Evolutionary conservation across 1,140 invertebrate genomes (phyloP).

Genomic region (Cydia strobilella): DNA sequence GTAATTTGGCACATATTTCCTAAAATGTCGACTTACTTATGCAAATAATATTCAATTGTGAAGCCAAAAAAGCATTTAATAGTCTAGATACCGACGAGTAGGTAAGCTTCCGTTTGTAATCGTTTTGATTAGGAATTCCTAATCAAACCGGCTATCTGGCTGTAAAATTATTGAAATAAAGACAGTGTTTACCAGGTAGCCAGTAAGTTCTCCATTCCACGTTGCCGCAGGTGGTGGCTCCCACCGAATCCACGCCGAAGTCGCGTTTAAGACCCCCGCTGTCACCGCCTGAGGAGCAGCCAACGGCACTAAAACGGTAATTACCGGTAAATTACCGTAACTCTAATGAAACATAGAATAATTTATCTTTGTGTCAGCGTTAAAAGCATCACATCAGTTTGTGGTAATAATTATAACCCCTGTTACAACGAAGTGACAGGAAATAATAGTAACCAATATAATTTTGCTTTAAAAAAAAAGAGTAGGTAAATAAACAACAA

Average conservation of each 20-base stretch:
- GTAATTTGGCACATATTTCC: no score
- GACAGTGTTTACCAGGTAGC: conserved; percentile 82
- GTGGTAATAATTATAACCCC: background rate
- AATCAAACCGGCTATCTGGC: background rate
- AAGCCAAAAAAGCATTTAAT: background rate
- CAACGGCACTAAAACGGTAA: conserved; percentile 67
- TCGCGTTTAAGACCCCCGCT: conserved; percentile 85
- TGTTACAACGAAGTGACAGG: background rate
- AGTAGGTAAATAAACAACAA: no score
- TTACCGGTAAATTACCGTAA: conserved; percentile 27
- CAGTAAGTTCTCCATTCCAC: conserved; percentile 85
- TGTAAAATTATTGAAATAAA: conserved; percentile 25
- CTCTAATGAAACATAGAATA: conserved; percentile 23
- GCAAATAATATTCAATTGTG: background rate
- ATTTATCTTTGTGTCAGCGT: conserved; percentile 11
- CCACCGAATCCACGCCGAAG: conserved; percentile 86
- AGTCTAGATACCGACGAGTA: background rate
- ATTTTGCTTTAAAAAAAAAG: background rate
- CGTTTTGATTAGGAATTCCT: background rate
- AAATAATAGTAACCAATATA: conserved; percentile 1
- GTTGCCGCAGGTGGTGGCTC: conserved; percentile 83
- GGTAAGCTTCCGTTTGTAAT: conserved; percentile 2
- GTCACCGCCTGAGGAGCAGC: conserved; percentile 85
- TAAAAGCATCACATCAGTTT: background rate
- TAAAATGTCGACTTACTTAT: background rate